Evolutionary conservation across 2,888 invertebrate species (phyloP).

Genomic region (Conomelus anceps): DNA sequence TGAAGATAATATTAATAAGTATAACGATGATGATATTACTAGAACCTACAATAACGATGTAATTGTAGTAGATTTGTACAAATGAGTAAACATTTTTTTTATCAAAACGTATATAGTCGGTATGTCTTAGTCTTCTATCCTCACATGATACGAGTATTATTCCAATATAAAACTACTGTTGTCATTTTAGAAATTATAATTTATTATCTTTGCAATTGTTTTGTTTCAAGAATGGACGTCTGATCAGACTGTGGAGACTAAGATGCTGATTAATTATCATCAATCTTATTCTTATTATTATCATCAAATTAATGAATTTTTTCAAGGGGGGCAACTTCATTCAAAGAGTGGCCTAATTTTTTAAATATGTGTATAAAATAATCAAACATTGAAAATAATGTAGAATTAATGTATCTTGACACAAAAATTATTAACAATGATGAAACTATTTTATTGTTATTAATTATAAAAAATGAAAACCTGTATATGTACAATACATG

Average conservation of each 20-base stretch:
- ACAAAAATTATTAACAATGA: not conserved
- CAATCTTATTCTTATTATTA: not conserved
- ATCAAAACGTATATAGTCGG: not conserved
- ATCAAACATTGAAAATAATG: not conserved
- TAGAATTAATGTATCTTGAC: not conserved
- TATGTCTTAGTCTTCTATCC: not conserved
- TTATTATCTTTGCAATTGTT: not conserved
- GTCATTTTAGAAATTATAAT: not conserved
- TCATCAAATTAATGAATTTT: not conserved
- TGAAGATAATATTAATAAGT: not conserved
- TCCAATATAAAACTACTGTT: not conserved
- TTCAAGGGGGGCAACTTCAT: not conserved
- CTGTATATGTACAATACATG: conserved; percentile 16
- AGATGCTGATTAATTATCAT: not conserved
- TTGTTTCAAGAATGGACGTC: not conserved
- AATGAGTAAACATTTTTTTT: too few relatives aligned
- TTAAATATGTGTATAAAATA: not conserved
- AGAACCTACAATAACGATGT: not conserved
- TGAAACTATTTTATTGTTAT: not conserved
- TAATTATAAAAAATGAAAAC: not conserved
- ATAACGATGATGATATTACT: not conserved
- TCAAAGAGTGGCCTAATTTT: not conserved
- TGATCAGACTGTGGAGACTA: not conserved
- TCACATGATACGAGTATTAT: not conserved
- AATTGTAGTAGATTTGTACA: too few relatives aligned